Base-by-base conservation (phyloP, 1,140 invertebrate species). In the Babylonia areolata region DNA sequence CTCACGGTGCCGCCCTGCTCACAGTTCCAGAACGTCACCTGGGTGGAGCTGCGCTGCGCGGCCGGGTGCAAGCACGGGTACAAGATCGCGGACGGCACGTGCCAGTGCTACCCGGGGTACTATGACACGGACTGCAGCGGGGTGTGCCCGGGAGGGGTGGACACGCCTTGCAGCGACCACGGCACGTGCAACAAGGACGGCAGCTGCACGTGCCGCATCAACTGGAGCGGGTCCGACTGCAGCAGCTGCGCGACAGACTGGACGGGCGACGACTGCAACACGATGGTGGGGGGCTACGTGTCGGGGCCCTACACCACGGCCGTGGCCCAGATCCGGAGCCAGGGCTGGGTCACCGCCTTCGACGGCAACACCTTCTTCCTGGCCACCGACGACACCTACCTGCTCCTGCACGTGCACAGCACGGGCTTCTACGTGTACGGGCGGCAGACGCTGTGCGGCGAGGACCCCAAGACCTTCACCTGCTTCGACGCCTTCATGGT, bases 151-250 rank as follows among this genome's bases (percentile, higher is more conserved):
- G 90, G 89, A 23, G 88, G 89, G 33, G 87, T 87, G 11, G 71
- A 75, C 20, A 73, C 84, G 12, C 85, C 88, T 20, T 91, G 90
- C 33, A 88, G 37, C 33, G 75, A 80, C 37, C 86, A 88, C 58
- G 90, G 90, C 46, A 58, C 78, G 46, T 91, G 90, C 80, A 64
- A 69, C 23, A 35, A 42, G 15, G 23, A 71, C 40, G 89, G 87
- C 28, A 82, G n/a, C 3, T 91, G 90, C 81, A 79, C 79, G n/a
- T 91, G 90, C 82, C 46, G 75, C n/a, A 86, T 80, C 73, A 91
- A 91, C 84, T 91, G 90, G 90, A 80, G 71, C 51, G 89, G 89
- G 35, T 51, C 51, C 3, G 54, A 82, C 23, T 91, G 90, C 81
- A 71, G 35, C 5, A n/a, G 31, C 35, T 91, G 90, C 84, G 77